Evolutionary conservation across 2,888 invertebrate species (phyloP).

Genomic region (Arctia plantaginis): DNA sequence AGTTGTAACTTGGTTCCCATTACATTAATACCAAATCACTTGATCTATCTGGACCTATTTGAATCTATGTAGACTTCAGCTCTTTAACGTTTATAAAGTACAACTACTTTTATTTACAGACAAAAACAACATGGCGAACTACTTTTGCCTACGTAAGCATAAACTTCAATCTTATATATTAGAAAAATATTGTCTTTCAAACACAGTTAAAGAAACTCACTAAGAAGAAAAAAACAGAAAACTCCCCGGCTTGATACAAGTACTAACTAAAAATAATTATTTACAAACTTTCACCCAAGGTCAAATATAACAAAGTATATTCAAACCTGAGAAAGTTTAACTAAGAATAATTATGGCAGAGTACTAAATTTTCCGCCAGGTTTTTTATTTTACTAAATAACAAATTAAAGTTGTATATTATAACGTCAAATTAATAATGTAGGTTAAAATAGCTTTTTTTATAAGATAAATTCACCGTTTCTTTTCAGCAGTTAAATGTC

Average conservation of each 20-base stretch:
- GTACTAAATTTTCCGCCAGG: background rate
- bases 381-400: background rate
- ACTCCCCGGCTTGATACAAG: background rate
- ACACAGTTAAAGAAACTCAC: background rate
- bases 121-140: background rate
- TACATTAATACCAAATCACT: too few species aligned
- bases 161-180: background rate
- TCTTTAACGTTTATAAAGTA: background rate
- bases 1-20: background rate
- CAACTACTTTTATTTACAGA: background rate
- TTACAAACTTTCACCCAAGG: background rate
- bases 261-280: background rate
- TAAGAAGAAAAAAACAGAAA: background rate
- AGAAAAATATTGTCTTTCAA: background rate
- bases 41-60: too few species aligned
- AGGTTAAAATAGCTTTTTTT: background rate
- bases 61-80: background rate
- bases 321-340: background rate
- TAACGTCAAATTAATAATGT: background rate
- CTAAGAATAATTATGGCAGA: background rate
- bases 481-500: background rate
- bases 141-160: background rate
- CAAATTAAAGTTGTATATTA: background rate
- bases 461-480: background rate
- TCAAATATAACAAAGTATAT: background rate